Percentiles rank a stretch among this genome's conserved stretches.
These are phyloP conservation scores for Meda fulgida DNA, from an alignment of 2,797 vertebrate genomes.

Conservation along the genomic window DNA sequence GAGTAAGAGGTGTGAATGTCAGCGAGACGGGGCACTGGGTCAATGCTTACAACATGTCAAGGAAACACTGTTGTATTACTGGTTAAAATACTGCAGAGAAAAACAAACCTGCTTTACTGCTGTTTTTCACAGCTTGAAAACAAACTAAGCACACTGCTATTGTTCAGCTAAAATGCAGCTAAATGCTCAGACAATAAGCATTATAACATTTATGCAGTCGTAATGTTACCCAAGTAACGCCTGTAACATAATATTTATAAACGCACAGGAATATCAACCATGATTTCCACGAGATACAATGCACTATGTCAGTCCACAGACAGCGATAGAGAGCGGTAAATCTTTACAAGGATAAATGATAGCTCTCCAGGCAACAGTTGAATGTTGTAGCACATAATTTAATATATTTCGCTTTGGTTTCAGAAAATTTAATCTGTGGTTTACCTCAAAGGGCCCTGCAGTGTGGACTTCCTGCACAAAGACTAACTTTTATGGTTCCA, in stretches of 20 bases:
- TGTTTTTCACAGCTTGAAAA: constrained; percentile 22
- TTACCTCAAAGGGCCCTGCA: constrained; percentile 49
- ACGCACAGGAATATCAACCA: neutral
- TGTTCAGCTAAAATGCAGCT: neutral
- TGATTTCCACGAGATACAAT: constrained; percentile 19
- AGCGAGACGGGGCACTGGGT: constrained; percentile 40
- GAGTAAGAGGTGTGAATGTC: constrained; percentile 53
- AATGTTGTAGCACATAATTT: constrained; percentile 43
- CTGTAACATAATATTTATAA: constrained; percentile 22
- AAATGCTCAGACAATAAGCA: neutral
- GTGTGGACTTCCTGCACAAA: constrained; percentile 39
- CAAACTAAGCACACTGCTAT: neutral
- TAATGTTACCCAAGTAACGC: neutral
- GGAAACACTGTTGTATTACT: constrained; percentile 26
- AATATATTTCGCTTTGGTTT: constrained; percentile 57
- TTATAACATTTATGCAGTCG: neutral
- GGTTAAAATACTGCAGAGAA: constrained; percentile 16
- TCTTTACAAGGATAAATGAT: constrained; percentile 56
- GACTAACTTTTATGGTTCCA: constrained; percentile 40
- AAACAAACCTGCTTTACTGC: constrained; percentile 12
- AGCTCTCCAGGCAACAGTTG: constrained; percentile 54
- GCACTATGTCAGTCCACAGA: constrained; percentile 4
- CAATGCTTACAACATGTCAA: constrained; percentile 50
- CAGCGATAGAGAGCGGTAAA: constrained; percentile 42
- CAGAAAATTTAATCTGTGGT: constrained; percentile 59